Evolutionary conservation across 2,797 vertebrate genomes (phyloP).

Genomic region (Neopelma chrysocephalum): DNA sequence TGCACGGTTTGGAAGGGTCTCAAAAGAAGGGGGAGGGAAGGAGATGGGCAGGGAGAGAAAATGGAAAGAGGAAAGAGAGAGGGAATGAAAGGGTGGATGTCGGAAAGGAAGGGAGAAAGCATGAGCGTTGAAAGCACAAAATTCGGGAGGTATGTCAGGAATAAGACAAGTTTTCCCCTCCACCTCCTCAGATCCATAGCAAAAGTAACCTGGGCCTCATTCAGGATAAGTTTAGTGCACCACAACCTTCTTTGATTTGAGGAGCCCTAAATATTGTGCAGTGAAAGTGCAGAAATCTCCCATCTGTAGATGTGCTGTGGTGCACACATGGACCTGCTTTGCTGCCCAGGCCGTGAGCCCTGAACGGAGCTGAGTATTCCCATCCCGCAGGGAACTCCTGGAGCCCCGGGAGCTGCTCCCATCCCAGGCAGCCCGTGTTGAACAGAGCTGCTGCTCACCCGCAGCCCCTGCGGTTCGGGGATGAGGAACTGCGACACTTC

Average conservation of each 20-base stretch:
- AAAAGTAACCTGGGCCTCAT: not conserved
- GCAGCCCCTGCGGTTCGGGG: not conserved
- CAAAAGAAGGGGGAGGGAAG: not conserved
- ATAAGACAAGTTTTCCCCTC: not conserved
- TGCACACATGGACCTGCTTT: not conserved
- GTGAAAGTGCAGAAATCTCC: slow-evolving; percentile 11
- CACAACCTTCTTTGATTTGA: slow-evolving; percentile 31
- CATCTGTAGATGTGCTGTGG: not conserved
- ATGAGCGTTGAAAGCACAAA: not conserved
- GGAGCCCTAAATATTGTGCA: not conserved
- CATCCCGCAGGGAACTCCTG: accelerated
- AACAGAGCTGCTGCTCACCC: not conserved
- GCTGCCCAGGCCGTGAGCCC: not conserved
- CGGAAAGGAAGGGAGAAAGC: not conserved
- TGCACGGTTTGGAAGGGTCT: slow-evolving; percentile 9
- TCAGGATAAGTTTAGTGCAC: not conserved
- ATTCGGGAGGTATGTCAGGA: not conserved
- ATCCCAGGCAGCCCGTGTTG: not conserved
- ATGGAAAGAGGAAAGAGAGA: not conserved
- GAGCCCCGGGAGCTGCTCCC: not conserved
- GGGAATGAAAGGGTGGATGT: not conserved
- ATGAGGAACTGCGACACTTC: not conserved
- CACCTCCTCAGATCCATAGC: slow-evolving; percentile 13
- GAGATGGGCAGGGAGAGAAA: not conserved
- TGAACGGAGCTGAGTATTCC: not conserved